phyloP scores from a whole-genome alignment of 2,888 invertebrate species.

The Pandemis cinnamomeana region DNA sequence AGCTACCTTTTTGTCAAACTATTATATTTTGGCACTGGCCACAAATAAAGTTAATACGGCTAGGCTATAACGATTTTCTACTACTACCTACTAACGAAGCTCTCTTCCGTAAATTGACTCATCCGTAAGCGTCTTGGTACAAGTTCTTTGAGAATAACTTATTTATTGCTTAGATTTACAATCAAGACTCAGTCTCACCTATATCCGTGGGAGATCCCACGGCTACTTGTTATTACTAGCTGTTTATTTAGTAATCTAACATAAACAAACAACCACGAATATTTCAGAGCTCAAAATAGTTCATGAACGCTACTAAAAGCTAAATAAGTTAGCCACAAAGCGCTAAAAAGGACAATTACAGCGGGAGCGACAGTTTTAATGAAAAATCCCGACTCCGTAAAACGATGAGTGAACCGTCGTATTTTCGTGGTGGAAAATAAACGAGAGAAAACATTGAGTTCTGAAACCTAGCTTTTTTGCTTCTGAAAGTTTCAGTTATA shows the following conservation, averaged over 20 bases:
- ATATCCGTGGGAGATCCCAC: not conserved
- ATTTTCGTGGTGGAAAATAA: conserved; percentile 2
- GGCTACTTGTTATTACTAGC: too few species aligned
- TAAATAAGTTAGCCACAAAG: conserved; percentile 19
- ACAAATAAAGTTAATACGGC: too few species aligned
- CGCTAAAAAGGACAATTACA: conserved; percentile 29
- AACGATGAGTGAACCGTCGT: conserved; percentile 6
- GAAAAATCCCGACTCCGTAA: conserved; percentile 19
- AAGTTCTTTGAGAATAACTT: too few species aligned
- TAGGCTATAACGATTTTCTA: too few species aligned
- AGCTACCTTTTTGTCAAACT: too few species aligned
- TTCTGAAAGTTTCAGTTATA: conserved; percentile 11
- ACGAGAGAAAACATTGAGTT: not conserved
- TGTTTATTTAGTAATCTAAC: not conserved
- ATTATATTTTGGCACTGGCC: too few species aligned
- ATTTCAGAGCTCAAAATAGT: not conserved
- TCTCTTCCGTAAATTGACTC: too few species aligned
- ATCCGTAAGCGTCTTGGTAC: too few species aligned
- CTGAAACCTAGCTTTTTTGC: conserved; percentile 15
- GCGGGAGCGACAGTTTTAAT: conserved; percentile 30
- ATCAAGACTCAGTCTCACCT: too few species aligned
- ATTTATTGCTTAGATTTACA: too few species aligned
- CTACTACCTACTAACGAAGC: too few species aligned
- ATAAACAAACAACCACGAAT: conserved; percentile 1
- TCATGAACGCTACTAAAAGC: conserved; percentile 1